Evolutionary conservation across 2,888 invertebrate genomes (phyloP).

Genomic region (Ichneumoninae sp.): DNA sequence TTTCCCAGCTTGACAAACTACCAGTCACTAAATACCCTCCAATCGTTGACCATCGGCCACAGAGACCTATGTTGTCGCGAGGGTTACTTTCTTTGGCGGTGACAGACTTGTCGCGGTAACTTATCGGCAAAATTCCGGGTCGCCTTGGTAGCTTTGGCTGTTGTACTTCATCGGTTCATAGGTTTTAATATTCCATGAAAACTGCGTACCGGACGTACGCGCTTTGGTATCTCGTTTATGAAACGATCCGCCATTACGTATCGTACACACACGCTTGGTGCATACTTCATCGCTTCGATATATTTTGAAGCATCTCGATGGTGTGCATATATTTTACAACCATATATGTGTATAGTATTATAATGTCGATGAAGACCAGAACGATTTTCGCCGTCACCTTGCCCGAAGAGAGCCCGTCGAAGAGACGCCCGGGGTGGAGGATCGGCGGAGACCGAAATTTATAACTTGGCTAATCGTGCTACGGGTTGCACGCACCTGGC

Average conservation of each 20-base stretch:
- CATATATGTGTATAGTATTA: not conserved
- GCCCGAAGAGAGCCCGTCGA: constrained; percentile 3
- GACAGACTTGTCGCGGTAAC: not conserved
- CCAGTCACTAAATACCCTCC: constrained; percentile 29
- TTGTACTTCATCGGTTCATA: not conserved
- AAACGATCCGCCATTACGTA: not conserved
- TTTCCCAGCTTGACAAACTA: constrained; percentile 29
- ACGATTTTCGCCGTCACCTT: constrained; percentile 61
- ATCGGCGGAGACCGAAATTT: constrained; percentile 79
- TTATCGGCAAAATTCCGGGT: not conserved
- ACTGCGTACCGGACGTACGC: not conserved
- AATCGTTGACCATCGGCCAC: constrained; percentile 28
- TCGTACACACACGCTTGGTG: not conserved
- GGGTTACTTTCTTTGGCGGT: not conserved
- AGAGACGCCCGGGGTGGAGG: constrained; percentile 29
- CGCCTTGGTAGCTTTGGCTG: not conserved
- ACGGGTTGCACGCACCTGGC: constrained; percentile 80
- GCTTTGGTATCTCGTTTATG: not conserved
- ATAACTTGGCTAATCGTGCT: constrained; percentile 79
- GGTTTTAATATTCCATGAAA: not conserved
- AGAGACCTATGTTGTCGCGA: not conserved
- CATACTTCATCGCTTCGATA: constrained; percentile 31
- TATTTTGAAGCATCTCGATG: not conserved
- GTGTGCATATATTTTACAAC: constrained; percentile 21
- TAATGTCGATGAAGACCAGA: constrained; percentile 17